These are phyloP conservation scores for Caenorhabditis afra DNA, from an alignment of 2,888 invertebrate genomes.

Conservation along the genomic window DNA sequence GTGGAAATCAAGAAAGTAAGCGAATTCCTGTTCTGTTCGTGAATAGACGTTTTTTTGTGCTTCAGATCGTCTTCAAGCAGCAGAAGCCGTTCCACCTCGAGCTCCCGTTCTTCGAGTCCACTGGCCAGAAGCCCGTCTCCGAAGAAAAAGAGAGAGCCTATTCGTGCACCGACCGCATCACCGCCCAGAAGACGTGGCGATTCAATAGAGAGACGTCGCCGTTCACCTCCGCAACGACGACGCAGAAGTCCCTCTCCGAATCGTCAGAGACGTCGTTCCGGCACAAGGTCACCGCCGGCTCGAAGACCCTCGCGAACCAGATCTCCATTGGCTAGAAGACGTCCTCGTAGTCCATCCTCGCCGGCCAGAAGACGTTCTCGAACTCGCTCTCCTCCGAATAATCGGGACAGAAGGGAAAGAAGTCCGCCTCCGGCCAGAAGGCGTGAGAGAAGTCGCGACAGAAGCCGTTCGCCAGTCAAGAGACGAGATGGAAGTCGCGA, in stretches of 20 bases:
- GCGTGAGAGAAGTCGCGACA: slow-evolving; percentile 2
- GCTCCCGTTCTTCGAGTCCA: slow-evolving; percentile 5
- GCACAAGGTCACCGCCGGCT: slow-evolving; percentile 2
- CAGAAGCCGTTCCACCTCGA: slow-evolving; percentile 8
- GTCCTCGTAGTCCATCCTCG: slow-evolving; percentile 1
- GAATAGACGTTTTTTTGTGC: background rate
- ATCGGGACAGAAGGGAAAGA: background rate
- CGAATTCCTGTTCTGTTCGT: no score
- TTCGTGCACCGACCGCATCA: slow-evolving; percentile 43
- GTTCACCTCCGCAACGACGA: slow-evolving; percentile 10
- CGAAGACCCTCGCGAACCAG: slow-evolving; percentile 12
- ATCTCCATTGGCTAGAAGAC: background rate
- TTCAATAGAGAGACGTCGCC: slow-evolving; percentile 7
- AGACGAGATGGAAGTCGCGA: slow-evolving; percentile 15
- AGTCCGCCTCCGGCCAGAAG: slow-evolving; percentile 23
- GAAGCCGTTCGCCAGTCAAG: slow-evolving; percentile 27
- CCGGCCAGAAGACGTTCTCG: slow-evolving; percentile 18
- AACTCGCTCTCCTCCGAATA: slow-evolving; percentile 1
- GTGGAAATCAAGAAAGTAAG: slow-evolving; percentile 40
- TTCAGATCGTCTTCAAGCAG: slow-evolving; percentile 27
- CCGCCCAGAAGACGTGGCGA: slow-evolving; percentile 17
- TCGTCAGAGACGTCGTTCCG: background rate
- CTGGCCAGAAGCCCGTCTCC: slow-evolving; percentile 21
- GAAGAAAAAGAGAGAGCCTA: slow-evolving; percentile 38
- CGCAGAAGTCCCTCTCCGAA: slow-evolving; percentile 26